Evolutionary conservation across 2,113 vertebrate genomes (phyloP), one percentile per base, ranked within the genome.

Genomic region (Apus apus): DNA sequence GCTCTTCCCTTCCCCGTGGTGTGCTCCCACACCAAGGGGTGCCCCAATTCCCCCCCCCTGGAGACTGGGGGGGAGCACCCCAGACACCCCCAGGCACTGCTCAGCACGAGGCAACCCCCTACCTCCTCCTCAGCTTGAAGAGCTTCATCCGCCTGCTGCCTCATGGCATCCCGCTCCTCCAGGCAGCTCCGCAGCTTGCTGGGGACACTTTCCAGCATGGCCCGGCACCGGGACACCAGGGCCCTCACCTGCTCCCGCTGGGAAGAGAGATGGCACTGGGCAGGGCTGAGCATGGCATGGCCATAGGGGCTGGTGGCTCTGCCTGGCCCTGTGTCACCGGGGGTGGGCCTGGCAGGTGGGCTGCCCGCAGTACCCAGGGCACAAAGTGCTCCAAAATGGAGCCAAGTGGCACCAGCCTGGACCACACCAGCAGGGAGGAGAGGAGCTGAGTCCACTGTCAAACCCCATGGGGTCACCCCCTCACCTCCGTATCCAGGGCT

Each of bases 111-210:
- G n/a, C 16, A 60, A 15, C 8, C 18, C 51, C 60, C 5, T 93
- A 97, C 95, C 96, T 97, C 27, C 71, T 94, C 53, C 57, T 92
- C 92, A 76, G 93, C 94, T 81, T 36, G 81, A 15, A 98, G 71
- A 30, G 98, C 98, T 30, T 98, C 94, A 8, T 98, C 98, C 79
- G 98, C 98, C 67, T 29, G 74, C 26, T 46, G 83, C 91, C 54
- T 98, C 97, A 97, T 98, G 38, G 97, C 95, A 11, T 98, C 97
- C 40, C 93, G 97, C 92, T 99, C 97, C 56, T 93, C 94, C 76
- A 98, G 78, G 89, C 97, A 97, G 51, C 90, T 96, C 92, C 92
- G 96, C 30, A 98, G 97, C 86, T 98, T 98, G 91, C 96, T 72
- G 23, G 89, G 97, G 96, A 98, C 85, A 57, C 65, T 97, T 30